These are phyloP conservation scores for Todiramphus saurophagus DNA, from an alignment of 2,113 vertebrate species.

Conservation along the genomic window DNA sequence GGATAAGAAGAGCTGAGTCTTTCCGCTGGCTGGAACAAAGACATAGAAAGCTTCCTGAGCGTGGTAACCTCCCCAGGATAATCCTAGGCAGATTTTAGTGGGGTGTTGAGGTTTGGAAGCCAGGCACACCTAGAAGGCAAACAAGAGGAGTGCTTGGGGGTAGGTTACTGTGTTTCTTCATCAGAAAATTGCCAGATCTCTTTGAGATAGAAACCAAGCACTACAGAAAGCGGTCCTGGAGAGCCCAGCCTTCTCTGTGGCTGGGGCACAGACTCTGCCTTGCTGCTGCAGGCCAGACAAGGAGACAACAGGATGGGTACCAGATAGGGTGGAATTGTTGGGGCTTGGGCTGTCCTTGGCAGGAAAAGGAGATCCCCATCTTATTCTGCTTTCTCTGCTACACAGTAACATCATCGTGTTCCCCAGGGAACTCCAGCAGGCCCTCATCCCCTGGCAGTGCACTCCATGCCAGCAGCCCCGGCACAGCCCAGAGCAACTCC, in stretches of 20 bases:
- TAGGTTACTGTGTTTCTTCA: neutral
- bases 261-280: neutral
- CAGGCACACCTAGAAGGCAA: neutral
- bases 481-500: conserved; percentile 75
- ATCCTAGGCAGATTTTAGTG: neutral
- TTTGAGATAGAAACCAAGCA: neutral
- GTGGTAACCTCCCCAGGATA: neutral
- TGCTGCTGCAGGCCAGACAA: neutral
- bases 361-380: neutral
- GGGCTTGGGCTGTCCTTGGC: neutral
- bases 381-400: conserved; percentile 32
- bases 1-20: neutral
- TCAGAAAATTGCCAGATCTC: neutral
- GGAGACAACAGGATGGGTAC: neutral
- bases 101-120: neutral
- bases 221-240: neutral
- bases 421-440: conserved; percentile 79
- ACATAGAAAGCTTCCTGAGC: neutral
- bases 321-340: accelerated
- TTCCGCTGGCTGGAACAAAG: neutral
- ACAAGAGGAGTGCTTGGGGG: conserved; percentile 2
- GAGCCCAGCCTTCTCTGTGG: neutral
- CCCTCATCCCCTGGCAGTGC: conserved; percentile 76
- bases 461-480: conserved; percentile 75
- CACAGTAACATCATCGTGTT: conserved; percentile 80